Evolutionary conservation across 2,888 invertebrate genomes (phyloP).

Genomic region (Theretra japonica): DNA sequence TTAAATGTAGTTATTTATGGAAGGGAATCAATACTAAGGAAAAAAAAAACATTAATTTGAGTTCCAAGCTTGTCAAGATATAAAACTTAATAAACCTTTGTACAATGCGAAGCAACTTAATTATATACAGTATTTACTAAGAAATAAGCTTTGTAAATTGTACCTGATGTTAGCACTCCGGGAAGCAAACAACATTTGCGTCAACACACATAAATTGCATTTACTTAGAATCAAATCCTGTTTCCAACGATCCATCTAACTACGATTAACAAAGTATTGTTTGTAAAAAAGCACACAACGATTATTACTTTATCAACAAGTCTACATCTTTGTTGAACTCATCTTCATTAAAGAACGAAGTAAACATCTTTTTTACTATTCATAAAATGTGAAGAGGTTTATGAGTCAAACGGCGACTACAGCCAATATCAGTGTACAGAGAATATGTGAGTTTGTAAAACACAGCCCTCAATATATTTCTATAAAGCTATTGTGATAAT

Average conservation of each 20-base stretch:
- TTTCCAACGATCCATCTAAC: slow-evolving; percentile 15
- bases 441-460: not conserved
- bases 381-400: not conserved
- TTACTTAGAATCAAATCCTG: slow-evolving; percentile 26
- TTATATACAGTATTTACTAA: slow-evolving; percentile 14
- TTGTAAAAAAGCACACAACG: slow-evolving; percentile 12
- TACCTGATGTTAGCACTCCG: slow-evolving; percentile 32
- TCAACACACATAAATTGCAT: slow-evolving; percentile 27
- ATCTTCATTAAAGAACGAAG: not conserved
- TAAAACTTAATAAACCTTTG: not conserved
- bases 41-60: too few species aligned
- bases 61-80: too few species aligned
- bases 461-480: not conserved
- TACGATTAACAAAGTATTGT: slow-evolving; percentile 2
- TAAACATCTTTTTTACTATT: slow-evolving; percentile 12
- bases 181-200: slow-evolving; percentile 32
- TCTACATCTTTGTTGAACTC: not conserved
- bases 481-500: not conserved
- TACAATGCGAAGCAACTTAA: not conserved
- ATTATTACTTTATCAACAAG: slow-evolving; percentile 16
- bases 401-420: not conserved
- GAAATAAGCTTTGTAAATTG: slow-evolving; percentile 3
- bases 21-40: too few species aligned
- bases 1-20: too few species aligned
- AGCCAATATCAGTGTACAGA: not conserved